Conservation (phyloP, 2,888 invertebrate species). For the Oscheius sp. region DNA sequence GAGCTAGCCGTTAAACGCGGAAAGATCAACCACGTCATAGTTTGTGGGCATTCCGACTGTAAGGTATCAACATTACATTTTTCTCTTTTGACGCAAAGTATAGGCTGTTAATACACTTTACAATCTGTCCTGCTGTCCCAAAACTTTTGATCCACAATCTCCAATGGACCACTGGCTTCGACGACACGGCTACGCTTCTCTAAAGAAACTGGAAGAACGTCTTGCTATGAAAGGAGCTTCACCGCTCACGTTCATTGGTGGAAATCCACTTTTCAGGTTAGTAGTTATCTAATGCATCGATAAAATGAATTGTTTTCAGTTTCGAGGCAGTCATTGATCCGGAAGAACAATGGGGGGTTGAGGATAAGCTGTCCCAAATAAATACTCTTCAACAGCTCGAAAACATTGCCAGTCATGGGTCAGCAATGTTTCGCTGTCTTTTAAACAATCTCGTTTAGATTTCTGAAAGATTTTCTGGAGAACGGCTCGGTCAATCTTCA, state of each 20-base stretch:
- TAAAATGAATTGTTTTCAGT: constrained; percentile 50
- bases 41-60: constrained; percentile 97
- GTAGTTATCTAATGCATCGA: constrained; percentile 74
- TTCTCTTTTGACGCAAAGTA: constrained; percentile 32
- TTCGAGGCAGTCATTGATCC: constrained; percentile 95
- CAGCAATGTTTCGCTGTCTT: constrained; percentile 29
- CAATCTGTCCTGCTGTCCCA: constrained; percentile 81
- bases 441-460: constrained; percentile 42
- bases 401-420: constrained; percentile 71
- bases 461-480: constrained; percentile 64
- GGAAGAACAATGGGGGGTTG: constrained; percentile 84
- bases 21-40: constrained; percentile 88
- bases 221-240: constrained; percentile 80
- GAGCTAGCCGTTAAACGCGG: constrained; percentile 93
- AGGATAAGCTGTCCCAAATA: constrained; percentile 86
- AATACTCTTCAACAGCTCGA: constrained; percentile 72
- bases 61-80: constrained; percentile 77
- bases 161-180: constrained; percentile 92
- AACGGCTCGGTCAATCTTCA: constrained; percentile 65
- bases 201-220: constrained; percentile 78
- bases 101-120: constrained; percentile 92
- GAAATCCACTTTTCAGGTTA: constrained; percentile 87
- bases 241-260: constrained; percentile 86
- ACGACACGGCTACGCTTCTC: constrained; percentile 72
- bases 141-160: constrained; percentile 76